Evolutionary conservation across 2,888 invertebrate genomes (phyloP).

Genomic region (Microctonus hyperodae): DNA sequence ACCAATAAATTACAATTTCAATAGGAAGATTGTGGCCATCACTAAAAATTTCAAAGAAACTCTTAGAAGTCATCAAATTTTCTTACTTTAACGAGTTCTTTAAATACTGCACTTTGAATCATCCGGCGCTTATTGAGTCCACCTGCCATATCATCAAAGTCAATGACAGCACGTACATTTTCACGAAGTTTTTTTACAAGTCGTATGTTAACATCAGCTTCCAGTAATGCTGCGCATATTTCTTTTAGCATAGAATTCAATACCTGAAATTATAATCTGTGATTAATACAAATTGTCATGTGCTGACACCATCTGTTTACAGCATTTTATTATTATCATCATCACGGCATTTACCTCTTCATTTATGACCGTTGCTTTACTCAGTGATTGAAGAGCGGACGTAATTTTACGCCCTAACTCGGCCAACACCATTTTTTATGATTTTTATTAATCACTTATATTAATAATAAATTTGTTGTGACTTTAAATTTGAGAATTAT

Average conservation of each 20-base stretch:
- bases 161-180: constrained; percentile 97
- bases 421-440: constrained; percentile 95
- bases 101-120: constrained; percentile 99
- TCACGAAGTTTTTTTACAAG: constrained; percentile 95
- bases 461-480: not conserved
- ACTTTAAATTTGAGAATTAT: not conserved
- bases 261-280: constrained; percentile 70
- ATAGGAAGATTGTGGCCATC: too few species aligned
- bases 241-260: constrained; percentile 99
- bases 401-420: constrained; percentile 99
- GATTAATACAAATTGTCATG: constrained; percentile 8
- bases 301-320: constrained; percentile 52
- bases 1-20: too few species aligned
- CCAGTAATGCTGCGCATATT: constrained; percentile 95
- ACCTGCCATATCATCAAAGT: constrained; percentile 99
- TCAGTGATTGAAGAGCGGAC: constrained; percentile 94
- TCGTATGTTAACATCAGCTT: constrained; percentile 96
- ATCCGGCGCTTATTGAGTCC: constrained; percentile 97
- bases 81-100: constrained; percentile 92
- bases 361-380: constrained; percentile 98
- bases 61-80: too few species aligned
- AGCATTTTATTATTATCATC: too few species aligned
- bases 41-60: too few species aligned
- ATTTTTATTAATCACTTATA: constrained; percentile 1
- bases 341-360: constrained; percentile 78